Base-by-base conservation (phyloP, 2,113 vertebrate species). In the Lanius ludovicianus region DNA sequence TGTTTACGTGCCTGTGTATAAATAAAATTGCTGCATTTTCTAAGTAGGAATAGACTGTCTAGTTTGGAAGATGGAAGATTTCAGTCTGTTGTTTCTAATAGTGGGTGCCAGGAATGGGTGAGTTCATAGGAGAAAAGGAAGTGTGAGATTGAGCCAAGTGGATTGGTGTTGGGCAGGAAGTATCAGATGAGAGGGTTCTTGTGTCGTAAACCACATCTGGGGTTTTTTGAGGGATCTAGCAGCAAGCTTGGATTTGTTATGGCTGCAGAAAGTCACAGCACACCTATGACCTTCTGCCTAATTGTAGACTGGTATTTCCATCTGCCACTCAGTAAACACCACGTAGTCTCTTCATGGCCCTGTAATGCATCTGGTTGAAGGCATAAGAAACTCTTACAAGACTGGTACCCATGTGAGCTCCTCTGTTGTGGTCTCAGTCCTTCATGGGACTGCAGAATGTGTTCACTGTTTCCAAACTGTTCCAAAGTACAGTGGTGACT, bases 351-450 rank as follows among this genome's bases (percentile, higher is more conserved):
- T 65, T 56, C 3, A 7, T 3, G 35, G 31, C 10, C 30, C 11
- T 1, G 0, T 64, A 11, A 13, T 27, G 11, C 1, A 0, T 19
- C 44, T 67, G 10, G 4, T 1, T 41, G 63, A 81, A 79, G 35
- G 10, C 19, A 9, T 8, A 33, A 60, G 11, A 27, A 69, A 39
- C 10, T 18, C 24, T 31, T 13, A 39, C 20, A 65, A 73, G 35
- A 57, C 0, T 33, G 28, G 19, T 21, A 35, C 3, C 12, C 14
- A 15, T 46, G 6, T n/a, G 42, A 68, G 28, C 15, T 5, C 2
- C 37, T 47, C 20, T 62, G 15, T 19, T 0, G 0, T 27, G 9
- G 12, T 41, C 44, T 69, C 28, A 79, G 53, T 41, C 10, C 11
- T 16, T 52, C 18, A 25, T 6, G 31, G 30, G 16, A 57, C 12